These are phyloP conservation scores for Tamandua tetradactyla DNA, from an alignment of 2,797 vertebrate genomes.

Conservation along the genomic window DNA sequence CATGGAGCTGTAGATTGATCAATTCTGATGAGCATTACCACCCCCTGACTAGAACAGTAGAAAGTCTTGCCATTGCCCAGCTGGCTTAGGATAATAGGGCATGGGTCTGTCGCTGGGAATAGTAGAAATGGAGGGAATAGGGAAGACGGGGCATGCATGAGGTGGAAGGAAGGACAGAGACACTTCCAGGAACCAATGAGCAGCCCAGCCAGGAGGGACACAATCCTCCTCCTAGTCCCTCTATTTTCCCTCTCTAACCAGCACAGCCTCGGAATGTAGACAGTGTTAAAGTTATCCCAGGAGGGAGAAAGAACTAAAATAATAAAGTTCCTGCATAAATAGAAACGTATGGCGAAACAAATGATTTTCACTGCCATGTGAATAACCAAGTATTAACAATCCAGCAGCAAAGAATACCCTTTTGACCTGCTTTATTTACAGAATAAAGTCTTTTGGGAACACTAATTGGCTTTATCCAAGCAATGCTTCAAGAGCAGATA, in stretches of 20 bases:
- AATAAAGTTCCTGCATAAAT: not conserved
- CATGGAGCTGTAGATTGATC: not conserved
- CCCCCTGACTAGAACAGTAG: not conserved
- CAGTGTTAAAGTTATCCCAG: not conserved
- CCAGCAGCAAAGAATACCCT: not conserved
- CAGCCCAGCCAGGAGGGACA: not conserved
- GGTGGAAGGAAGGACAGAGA: not conserved
- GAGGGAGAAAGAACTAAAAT: not conserved
- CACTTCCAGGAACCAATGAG: not conserved
- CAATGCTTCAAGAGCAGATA: not conserved
- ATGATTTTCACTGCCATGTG: not conserved
- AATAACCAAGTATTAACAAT: not conserved
- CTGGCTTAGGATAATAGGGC: not conserved
- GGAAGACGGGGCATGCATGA: accelerated
- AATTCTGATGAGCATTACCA: not conserved
- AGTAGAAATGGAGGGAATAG: not conserved
- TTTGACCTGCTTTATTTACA: not conserved
- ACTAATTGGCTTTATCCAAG: not conserved
- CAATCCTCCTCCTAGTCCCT: not conserved
- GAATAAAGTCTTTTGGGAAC: not conserved
- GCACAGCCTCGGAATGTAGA: not conserved
- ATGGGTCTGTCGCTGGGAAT: not conserved
- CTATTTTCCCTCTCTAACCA: not conserved
- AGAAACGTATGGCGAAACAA: not conserved
- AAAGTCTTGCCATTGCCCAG: not conserved